A percentile compares a stretch with the other conserved stretches of the same genome.
phyloP scores from a whole-genome alignment of 2,888 invertebrate species.

The Heteromyza rotundicornis region DNA sequence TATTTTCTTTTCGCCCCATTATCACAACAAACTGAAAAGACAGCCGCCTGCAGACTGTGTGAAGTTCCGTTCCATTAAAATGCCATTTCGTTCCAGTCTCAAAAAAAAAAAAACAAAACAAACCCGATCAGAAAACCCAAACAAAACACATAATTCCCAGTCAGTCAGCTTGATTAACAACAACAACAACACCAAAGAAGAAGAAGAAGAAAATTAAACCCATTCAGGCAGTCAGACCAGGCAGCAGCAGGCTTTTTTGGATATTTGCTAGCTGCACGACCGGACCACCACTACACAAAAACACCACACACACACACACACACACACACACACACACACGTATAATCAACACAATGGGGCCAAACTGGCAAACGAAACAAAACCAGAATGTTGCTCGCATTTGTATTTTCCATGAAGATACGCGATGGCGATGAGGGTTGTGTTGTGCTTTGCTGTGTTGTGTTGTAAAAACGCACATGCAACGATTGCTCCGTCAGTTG shows the following conservation, averaged over 20 bases:
- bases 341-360: neutral
- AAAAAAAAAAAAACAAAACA: neutral
- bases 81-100: conserved; percentile 2
- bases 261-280: too few species aligned
- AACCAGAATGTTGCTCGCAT: conserved; percentile 13
- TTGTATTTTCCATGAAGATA: neutral
- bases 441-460: too few species aligned
- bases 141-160: neutral
- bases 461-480: conserved; percentile 24
- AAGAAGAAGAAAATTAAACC: too few species aligned
- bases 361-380: conserved; percentile 10
- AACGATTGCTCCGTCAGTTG: conserved; percentile 12
- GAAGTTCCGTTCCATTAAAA: neutral
- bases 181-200: neutral
- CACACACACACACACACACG: neutral
- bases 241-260: too few species aligned
- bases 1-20: too few species aligned
- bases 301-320: neutral
- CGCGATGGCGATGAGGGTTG: neutral
- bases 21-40: neutral
- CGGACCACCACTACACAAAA: neutral
- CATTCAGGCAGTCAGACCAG: neutral
- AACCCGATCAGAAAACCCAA: neutral
- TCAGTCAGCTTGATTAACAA: neutral
- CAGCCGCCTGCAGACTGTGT: neutral